Conservation (phyloP, 2,888 invertebrate genomes). For the Nemotelus nigrinus region DNA sequence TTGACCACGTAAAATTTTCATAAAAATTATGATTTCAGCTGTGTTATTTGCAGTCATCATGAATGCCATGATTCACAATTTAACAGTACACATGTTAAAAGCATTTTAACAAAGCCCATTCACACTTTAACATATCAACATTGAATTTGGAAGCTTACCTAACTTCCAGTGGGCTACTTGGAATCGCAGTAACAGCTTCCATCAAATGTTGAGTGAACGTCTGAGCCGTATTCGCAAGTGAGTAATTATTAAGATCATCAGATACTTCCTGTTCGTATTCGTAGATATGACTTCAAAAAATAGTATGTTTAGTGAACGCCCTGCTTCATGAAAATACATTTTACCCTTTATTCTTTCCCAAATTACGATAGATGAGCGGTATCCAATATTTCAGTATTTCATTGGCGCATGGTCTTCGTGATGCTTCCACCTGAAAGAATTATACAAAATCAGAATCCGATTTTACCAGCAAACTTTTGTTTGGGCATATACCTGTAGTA, state of each 20-base stretch:
- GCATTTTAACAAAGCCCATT: no score
- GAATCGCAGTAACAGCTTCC: conserved; percentile 61
- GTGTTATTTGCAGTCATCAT: no score
- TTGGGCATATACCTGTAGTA: conserved; percentile 69
- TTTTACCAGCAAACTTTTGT: no score
- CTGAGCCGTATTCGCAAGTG: conserved; percentile 55
- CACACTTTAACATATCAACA: no score
- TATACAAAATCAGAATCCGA: background rate
- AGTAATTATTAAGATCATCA: conserved; percentile 45
- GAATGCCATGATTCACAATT: no score
- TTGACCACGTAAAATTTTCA: no score
- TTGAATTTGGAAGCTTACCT: conserved; percentile 53
- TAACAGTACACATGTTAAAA: no score
- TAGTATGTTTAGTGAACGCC: background rate
- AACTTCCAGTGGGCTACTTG: conserved; percentile 59
- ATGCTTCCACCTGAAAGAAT: conserved; percentile 69
- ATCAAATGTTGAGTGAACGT: conserved; percentile 62
- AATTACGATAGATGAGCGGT: conserved; percentile 65
- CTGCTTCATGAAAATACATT: background rate
- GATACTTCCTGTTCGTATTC: conserved; percentile 57
- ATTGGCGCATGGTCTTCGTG: conserved; percentile 71
- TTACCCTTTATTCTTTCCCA: conserved; percentile 63
- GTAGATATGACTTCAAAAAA: conserved; percentile 57
- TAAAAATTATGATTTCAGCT: no score
- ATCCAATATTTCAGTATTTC: conserved; percentile 69